phyloP scores from a whole-genome alignment of 2,113 vertebrate species.

The Muntiacus muntjak region DNA sequence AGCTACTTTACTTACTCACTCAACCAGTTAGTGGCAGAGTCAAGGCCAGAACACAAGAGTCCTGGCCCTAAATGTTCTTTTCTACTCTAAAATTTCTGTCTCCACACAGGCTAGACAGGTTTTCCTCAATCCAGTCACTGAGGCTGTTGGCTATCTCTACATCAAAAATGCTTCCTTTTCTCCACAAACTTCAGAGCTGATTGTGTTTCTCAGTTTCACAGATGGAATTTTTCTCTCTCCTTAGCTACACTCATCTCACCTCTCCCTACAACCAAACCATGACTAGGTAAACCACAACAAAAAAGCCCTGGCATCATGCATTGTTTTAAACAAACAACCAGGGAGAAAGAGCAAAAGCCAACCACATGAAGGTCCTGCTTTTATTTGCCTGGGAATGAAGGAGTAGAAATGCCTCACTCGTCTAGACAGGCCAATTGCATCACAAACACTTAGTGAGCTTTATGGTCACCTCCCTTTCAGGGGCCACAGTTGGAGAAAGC shows the following conservation, averaged over 20 bases:
- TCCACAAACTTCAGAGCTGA: neutral
- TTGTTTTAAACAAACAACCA: neutral
- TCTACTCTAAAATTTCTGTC: neutral
- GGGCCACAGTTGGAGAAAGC: neutral
- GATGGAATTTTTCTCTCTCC: neutral
- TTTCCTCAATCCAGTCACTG: neutral
- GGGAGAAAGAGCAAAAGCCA: neutral
- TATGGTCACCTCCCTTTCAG: neutral
- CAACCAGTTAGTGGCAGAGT: neutral
- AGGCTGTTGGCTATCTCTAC: neutral
- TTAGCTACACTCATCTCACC: neutral
- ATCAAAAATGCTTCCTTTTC: neutral
- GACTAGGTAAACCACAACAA: constrained; percentile 32
- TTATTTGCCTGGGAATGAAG: constrained; percentile 27
- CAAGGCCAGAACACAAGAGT: neutral
- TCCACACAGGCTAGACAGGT: neutral
- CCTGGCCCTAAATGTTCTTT: neutral
- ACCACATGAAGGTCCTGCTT: neutral
- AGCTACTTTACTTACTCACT: too few relatives aligned
- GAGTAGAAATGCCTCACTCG: neutral
- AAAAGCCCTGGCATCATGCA: neutral
- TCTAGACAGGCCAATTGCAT: neutral
- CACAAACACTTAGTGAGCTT: neutral
- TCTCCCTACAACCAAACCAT: constrained; percentile 19
- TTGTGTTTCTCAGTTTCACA: constrained; percentile 20